These are phyloP conservation scores for Hoplodrina blanda DNA, from an alignment of 2,888 invertebrate genomes.

Conservation along the genomic window DNA sequence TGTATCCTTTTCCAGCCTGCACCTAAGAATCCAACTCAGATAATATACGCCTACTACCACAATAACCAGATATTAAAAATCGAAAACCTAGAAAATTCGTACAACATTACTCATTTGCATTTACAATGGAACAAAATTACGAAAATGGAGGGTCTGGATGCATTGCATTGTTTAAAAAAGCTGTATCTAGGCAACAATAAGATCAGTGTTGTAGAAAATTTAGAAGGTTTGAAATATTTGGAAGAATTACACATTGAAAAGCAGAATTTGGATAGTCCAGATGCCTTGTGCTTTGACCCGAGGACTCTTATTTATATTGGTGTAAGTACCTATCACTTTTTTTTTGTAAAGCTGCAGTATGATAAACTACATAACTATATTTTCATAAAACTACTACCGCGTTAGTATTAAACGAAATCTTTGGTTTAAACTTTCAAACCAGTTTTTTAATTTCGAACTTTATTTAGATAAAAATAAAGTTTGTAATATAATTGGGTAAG, in stretches of 20 bases:
- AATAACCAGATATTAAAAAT: slow-evolving; percentile 95
- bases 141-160: slow-evolving; percentile 92
- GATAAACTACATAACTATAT: too few relatives aligned
- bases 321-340: slow-evolving; percentile 76
- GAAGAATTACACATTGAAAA: slow-evolving; percentile 93
- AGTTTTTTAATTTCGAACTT: too few relatives aligned
- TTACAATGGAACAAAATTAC: slow-evolving; percentile 94
- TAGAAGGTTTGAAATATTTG: slow-evolving; percentile 91
- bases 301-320: slow-evolving; percentile 90
- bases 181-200: slow-evolving; percentile 94
- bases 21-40: slow-evolving; percentile 78
- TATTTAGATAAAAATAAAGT: too few relatives aligned
- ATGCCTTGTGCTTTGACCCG: slow-evolving; percentile 92
- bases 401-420: too few relatives aligned
- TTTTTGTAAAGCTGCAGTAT: neutral
- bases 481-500: too few relatives aligned
- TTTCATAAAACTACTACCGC: too few relatives aligned
- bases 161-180: slow-evolving; percentile 93
- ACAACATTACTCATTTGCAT: slow-evolving; percentile 92
- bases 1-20: slow-evolving; percentile 81
- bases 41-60: slow-evolving; percentile 94
- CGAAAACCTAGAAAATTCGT: slow-evolving; percentile 92
- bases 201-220: slow-evolving; percentile 93
- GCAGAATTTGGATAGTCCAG: slow-evolving; percentile 90
- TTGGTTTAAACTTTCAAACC: too few relatives aligned